A percentile compares a stretch with the other conserved stretches of the same genome.
Conservation (phyloP, 64 coral and sea anemone species). For the Hydrozoanthus tunicans region DNA sequence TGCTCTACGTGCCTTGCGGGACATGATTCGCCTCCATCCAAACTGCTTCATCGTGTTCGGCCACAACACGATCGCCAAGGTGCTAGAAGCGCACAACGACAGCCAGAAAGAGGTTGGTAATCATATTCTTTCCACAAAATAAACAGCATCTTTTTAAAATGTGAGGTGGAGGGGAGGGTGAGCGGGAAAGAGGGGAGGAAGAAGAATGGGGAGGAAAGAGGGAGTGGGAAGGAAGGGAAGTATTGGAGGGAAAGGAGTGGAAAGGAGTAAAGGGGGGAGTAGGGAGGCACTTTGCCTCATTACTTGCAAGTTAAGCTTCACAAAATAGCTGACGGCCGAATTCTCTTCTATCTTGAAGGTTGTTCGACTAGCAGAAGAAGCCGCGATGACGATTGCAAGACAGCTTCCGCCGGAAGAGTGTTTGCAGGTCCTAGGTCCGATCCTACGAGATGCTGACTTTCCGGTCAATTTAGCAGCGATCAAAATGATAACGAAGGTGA, state of each 20-base stretch:
- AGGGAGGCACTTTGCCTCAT: no score
- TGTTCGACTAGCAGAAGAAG: conserved; percentile 92
- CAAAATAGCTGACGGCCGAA: no score
- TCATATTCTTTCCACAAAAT: not conserved
- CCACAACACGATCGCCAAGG: conserved; percentile 76
- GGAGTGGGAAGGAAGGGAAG: not conserved
- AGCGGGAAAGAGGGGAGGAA: not conserved
- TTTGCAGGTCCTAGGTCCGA: conserved; percentile 77
- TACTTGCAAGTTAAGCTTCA: not conserved
- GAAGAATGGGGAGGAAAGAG: not conserved
- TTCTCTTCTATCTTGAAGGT: conserved; percentile 51
- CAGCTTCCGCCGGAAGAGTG: conserved; percentile 80
- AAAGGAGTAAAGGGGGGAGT: no score
- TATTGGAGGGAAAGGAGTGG: not conserved
- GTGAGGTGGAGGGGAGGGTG: not conserved
- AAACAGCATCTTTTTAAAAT: not conserved
- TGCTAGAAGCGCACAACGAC: conserved; percentile 89
- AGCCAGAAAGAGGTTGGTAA: conserved; percentile 88
- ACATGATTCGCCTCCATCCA: conserved; percentile 91
- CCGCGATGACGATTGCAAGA: conserved; percentile 83
- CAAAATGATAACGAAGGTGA: conserved; percentile 97
- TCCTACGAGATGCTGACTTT: conserved; percentile 83
- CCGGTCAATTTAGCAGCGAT: conserved; percentile 90
- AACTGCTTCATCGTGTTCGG: conserved; percentile 73
- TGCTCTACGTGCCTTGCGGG: conserved; percentile 80